Evolutionary conservation across 2,113 vertebrate genomes (phyloP), one percentile per base, ranked within the genome.

Genomic region (Coptodon bakossiorum): DNA sequence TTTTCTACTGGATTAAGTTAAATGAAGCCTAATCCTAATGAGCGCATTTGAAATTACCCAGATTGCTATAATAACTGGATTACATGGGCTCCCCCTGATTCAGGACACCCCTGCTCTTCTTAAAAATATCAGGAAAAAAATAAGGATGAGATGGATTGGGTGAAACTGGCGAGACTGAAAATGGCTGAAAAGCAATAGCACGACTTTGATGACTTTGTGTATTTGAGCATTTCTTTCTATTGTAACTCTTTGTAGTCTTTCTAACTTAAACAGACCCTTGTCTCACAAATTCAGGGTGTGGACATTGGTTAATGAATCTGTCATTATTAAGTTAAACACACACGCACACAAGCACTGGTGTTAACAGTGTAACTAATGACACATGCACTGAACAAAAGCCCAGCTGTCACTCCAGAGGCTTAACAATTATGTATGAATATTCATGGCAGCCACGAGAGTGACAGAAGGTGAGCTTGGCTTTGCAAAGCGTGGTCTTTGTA

Each of bases 41-140:
- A 92, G 40, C 52, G 24, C 43, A 83, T 91, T 93, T 92, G 91
- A 88, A 92, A 96, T 93, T 92, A 89, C 81, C 82, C 85, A 85
- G 87, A 91, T 96, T 63, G 87, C 83, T 89, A 84, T 91, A 95
- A 93, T 94, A 89, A 85, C 82, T 68, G 83, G 93, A 95, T 95
- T 94, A 94, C 45, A 84, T 9, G 45, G 61, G 53, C 57, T 59
- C 38, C 81, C 88, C 7, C 12, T 16, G 22, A 80, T 61, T 88
- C 59, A 57, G 88, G 56, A 91, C 82, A 85, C 63, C 52, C 78
- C 27, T 79, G 16, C 48, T 38, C 36, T 16, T 84, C 81, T 68
- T 19, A 6, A 59, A 80, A 61, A 61, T 27, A 24, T 53, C 5
- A 48, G 13, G 14, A 5, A 1, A 1, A 38, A 54, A n/a, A 3